These are phyloP conservation scores for Pardalotus punctatus DNA, from an alignment of 2,113 vertebrate species.

Conservation along the genomic window DNA sequence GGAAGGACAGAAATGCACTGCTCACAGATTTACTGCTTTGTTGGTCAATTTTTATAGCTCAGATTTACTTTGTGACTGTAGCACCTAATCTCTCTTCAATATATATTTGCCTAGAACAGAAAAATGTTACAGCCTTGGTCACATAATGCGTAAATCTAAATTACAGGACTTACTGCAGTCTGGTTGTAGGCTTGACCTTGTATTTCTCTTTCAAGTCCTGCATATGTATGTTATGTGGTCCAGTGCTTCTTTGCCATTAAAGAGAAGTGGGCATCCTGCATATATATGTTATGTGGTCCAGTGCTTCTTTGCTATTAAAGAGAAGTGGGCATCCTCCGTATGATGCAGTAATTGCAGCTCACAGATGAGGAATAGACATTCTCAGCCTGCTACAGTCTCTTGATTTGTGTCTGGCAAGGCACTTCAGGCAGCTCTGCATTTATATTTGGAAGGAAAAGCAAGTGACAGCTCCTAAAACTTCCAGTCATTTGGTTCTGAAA, in stretches of 20 bases:
- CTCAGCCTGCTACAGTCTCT: neutral
- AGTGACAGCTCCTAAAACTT: neutral
- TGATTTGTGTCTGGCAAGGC: neutral
- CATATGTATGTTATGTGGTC: neutral
- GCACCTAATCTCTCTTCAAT: neutral
- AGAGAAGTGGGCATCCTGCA: neutral
- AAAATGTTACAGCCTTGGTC: neutral
- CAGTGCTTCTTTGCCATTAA: neutral
- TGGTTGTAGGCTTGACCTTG: neutral
- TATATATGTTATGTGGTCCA: neutral
- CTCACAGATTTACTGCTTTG: neutral
- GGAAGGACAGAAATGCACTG: neutral
- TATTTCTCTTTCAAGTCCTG: neutral
- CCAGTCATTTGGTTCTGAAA: neutral
- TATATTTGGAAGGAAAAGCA: neutral
- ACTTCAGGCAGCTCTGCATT: neutral
- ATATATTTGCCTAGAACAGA: neutral
- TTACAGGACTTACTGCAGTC: neutral
- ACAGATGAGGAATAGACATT: neutral
- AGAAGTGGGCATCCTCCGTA: neutral
- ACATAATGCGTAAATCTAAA: neutral
- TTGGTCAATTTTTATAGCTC: neutral
- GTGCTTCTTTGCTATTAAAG: neutral
- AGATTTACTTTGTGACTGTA: neutral
- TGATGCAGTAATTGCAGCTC: neutral